phyloP scores from a whole-genome alignment of 2,797 vertebrate genomes.

The Arctocebus calabarensis region DNA sequence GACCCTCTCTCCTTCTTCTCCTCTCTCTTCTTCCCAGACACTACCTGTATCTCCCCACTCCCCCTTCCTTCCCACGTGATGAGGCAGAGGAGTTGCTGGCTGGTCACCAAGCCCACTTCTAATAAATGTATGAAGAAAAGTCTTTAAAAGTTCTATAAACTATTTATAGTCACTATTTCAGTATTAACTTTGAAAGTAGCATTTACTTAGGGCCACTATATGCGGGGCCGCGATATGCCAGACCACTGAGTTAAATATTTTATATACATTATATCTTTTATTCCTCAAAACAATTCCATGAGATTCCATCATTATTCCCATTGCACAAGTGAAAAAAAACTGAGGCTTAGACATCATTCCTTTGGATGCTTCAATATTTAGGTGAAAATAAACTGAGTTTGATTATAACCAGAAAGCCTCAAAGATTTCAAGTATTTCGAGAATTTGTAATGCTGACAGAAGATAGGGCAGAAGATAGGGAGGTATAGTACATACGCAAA shows the following conservation, averaged over 20 bases:
- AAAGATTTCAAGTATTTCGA: background rate
- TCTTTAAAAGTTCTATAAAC: background rate
- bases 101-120: background rate
- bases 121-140: background rate
- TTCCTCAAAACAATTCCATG: background rate
- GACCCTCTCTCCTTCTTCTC: no score
- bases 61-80: background rate
- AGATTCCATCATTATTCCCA: background rate
- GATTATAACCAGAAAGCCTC: background rate
- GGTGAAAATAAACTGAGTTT: background rate
- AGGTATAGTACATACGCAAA: background rate
- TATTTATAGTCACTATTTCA: background rate
- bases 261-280: background rate
- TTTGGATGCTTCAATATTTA: background rate
- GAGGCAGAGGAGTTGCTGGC: background rate
- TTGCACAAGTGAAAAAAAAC: background rate
- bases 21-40: no score
- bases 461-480: background rate
- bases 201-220: background rate
- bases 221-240: background rate
- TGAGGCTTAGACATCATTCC: background rate
- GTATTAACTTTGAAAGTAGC: background rate
- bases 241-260: background rate
- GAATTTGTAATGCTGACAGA: background rate
- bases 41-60: no score